phyloP scores from a whole-genome alignment of 2,888 invertebrate genomes.

The Cartodere bifasciata region DNA sequence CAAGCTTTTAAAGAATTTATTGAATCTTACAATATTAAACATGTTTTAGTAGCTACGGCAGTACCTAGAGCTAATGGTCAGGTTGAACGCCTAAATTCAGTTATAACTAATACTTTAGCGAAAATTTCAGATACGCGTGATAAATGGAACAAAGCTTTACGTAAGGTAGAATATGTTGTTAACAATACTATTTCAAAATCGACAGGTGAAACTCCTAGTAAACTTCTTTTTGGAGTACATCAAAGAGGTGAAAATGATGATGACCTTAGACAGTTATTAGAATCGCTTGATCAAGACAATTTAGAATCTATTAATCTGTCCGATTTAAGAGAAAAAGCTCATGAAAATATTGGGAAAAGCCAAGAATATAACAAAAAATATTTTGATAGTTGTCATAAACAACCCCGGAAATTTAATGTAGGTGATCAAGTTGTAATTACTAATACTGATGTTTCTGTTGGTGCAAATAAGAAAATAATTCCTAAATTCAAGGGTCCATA shows the following conservation, averaged over 20 bases:
- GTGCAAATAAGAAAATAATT: constrained; percentile 17
- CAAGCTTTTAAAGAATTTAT: constrained; percentile 6
- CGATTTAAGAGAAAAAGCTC: constrained; percentile 11
- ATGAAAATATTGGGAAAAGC: constrained; percentile 13
- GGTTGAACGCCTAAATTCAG: constrained; percentile 9
- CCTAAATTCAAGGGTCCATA: constrained; percentile 18
- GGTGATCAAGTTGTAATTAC: constrained; percentile 17
- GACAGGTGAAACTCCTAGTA: constrained; percentile 21
- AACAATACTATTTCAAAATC: constrained; percentile 20
- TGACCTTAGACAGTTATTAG: constrained; percentile 12
- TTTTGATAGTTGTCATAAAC: constrained; percentile 20
- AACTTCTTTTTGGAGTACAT: constrained; percentile 19
- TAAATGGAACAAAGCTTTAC: constrained; percentile 16
- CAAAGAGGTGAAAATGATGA: constrained; percentile 19
- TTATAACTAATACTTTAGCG: constrained; percentile 6
- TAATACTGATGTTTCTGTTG: constrained; percentile 16
- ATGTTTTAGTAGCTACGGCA: constrained; percentile 6
- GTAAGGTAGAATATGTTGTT: constrained; percentile 14
- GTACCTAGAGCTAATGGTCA: constrained; percentile 9
- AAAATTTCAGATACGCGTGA: constrained; percentile 5
- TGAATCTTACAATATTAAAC: constrained; percentile 6
- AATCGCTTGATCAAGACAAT: constrained; percentile 11
- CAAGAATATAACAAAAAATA: constrained; percentile 18
- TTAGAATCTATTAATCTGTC: constrained; percentile 13
- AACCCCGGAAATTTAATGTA: constrained; percentile 11